Base-by-base conservation (phyloP, 1,140 invertebrate genomes). In the Eupeodes corollae region DNA sequence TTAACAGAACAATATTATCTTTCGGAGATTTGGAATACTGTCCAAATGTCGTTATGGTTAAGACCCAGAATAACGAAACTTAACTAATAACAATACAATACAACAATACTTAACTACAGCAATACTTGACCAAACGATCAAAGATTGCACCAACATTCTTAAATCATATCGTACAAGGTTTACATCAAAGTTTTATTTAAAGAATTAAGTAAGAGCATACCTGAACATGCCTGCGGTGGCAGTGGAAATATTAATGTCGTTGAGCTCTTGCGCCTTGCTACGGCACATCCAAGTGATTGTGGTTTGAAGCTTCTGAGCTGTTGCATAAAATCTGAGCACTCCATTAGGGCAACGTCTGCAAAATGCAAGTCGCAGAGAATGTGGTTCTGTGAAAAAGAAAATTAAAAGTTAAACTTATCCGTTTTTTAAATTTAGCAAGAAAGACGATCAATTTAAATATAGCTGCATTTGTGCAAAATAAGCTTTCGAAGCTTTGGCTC, bases 251-350 rank as follows among this genome's bases (percentile, higher is more conserved):
- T 92, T 54, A 95, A 78, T 5, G 91, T 95, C 33, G 90, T 94
- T 54, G 89, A 92, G 55, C 85, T 88, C 70, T 93, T 92, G 68
- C 91, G 77, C 60, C 90, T 74, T 35, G 90, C 90, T 56, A 92
- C 88, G 55, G 89, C 90, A 74, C 89, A 93, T 66, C 90, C 90
- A 63, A 94, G 75, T 61, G 87, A 91, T 75, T 93, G 90, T 52
- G 89, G 87, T 74, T 95, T 94, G 75, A 94, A 94, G 75, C 87
- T 87, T 58, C 90, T 81, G 62, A 95, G 79, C 74, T 94, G 90
- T 72, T 92, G 88, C 87, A 94, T 91, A 73, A 93, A 94, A 77
- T 93, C 90, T 48, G 87, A 90, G 74, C 86, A 89, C 81, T 92
- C 89, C 87, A 92, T 91, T 58, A 93, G 85, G 66, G 88, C 86